These are phyloP conservation scores for Notothenia rossii DNA, from an alignment of 2,113 vertebrate genomes.

Conservation along the genomic window DNA sequence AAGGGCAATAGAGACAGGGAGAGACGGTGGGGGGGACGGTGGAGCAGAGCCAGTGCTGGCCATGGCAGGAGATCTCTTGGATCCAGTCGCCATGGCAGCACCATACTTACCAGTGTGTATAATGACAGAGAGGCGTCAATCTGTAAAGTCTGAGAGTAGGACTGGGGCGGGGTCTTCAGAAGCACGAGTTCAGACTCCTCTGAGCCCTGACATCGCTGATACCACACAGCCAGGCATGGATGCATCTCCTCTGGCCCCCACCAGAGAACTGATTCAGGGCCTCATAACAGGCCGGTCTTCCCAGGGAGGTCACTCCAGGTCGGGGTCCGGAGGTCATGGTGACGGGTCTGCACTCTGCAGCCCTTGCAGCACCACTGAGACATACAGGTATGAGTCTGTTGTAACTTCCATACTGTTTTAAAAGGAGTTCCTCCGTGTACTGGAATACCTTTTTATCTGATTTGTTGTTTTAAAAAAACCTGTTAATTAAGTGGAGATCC, in stretches of 20 bases:
- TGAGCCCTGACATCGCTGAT: conserved; percentile 86
- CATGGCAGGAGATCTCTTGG: conserved; percentile 34
- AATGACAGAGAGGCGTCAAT: conserved; percentile 45
- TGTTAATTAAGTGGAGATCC: too few species aligned
- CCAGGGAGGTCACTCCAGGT: conserved; percentile 38
- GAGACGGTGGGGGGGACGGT: conserved; percentile 26
- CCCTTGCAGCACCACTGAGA: conserved; percentile 92
- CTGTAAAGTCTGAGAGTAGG: conserved; percentile 67
- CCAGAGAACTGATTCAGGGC: conserved; percentile 54
- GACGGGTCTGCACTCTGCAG: conserved; percentile 84
- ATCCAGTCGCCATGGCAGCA: conserved; percentile 39
- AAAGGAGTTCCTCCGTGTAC: not conserved
- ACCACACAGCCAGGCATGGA: conserved; percentile 94
- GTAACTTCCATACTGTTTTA: not conserved
- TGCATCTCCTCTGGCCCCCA: conserved; percentile 47
- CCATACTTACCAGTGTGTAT: conserved; percentile 35
- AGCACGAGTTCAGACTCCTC: conserved; percentile 57
- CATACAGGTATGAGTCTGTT: conserved; percentile 59
- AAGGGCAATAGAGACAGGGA: conserved; percentile 25
- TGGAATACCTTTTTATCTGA: not conserved
- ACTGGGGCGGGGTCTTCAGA: conserved; percentile 41
- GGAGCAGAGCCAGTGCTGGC: conserved; percentile 23
- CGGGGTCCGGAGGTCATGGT: conserved; percentile 45
- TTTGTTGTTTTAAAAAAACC: not conserved
- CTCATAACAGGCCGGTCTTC: conserved; percentile 34